Percentiles rank a stretch among this genome's conserved stretches.
These are phyloP conservation scores for Fopius arisanus DNA, from an alignment of 1,140 invertebrate genomes.

Conservation along the genomic window DNA sequence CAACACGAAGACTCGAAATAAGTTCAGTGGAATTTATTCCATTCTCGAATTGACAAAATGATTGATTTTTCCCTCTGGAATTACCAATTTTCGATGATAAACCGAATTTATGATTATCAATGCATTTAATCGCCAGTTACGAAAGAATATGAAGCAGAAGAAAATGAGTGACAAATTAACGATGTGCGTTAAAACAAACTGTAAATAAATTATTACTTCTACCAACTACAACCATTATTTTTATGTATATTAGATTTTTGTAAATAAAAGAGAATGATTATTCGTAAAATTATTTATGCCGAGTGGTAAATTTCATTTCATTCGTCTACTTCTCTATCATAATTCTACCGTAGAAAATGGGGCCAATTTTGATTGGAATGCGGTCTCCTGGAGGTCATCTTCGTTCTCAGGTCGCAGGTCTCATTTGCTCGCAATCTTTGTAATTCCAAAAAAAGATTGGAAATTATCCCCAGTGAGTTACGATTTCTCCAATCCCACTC, in stretches of 20 bases:
- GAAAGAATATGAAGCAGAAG: neutral
- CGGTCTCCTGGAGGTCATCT: neutral
- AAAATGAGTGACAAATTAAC: constrained; percentile 2
- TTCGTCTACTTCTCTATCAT: neutral
- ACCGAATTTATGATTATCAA: neutral
- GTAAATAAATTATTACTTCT: constrained; percentile 48
- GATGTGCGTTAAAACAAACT: constrained; percentile 37
- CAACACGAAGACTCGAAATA: too few species aligned
- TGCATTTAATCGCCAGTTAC: neutral
- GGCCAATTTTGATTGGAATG: constrained; percentile 4
- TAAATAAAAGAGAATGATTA: constrained; percentile 36
- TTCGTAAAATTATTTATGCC: neutral
- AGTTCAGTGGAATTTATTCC: too few species aligned
- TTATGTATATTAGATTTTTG: constrained; percentile 36
- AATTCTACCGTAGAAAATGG: neutral
- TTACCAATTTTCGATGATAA: too few species aligned
- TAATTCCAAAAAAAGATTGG: neutral
- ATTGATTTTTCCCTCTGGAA: too few species aligned
- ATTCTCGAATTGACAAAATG: too few species aligned
- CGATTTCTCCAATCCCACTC: neutral
- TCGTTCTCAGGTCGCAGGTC: neutral
- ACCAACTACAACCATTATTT: constrained; percentile 25
- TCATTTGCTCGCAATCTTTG: neutral
- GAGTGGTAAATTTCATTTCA: neutral
- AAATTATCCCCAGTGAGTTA: too few species aligned